These are phyloP conservation scores for Euproctis similis DNA, from an alignment of 2,888 invertebrate species.

Conservation along the genomic window DNA sequence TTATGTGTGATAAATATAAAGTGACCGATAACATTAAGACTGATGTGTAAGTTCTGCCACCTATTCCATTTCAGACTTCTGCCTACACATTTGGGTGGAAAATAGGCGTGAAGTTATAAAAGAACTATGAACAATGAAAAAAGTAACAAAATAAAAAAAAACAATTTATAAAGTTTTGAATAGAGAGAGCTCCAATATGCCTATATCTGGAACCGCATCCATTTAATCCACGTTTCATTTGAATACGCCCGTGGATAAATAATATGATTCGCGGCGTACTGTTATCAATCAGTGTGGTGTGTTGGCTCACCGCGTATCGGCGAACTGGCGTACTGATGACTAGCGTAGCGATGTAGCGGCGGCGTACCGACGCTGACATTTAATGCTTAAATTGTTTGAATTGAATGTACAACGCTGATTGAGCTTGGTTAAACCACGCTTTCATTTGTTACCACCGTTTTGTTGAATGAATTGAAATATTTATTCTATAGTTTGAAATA, in stretches of 20 bases:
- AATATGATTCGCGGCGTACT: slow-evolving; percentile 11
- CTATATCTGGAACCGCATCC: slow-evolving; percentile 4
- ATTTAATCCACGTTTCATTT: slow-evolving; percentile 4
- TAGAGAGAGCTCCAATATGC: slow-evolving; percentile 4
- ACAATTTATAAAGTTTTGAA: too few species aligned
- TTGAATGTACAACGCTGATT: slow-evolving; percentile 23
- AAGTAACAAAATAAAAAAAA: too few species aligned
- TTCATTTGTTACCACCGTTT: too few species aligned
- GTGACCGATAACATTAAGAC: too few species aligned
- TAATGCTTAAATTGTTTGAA: slow-evolving; percentile 25
- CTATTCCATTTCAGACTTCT: too few species aligned
- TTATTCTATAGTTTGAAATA: too few species aligned
- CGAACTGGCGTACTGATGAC: slow-evolving; percentile 3
- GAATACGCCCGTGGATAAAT: slow-evolving; percentile 8
- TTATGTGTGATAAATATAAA: too few species aligned
- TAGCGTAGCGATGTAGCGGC: background rate
- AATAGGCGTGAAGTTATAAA: too few species aligned
- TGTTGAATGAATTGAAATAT: too few species aligned
- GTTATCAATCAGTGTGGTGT: slow-evolving; percentile 22
- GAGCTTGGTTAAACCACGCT: slow-evolving; percentile 13
- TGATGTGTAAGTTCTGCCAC: too few species aligned
- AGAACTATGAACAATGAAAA: too few species aligned
- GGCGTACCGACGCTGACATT: slow-evolving; percentile 16
- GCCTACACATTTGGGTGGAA: too few species aligned
- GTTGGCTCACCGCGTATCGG: slow-evolving; percentile 8